phyloP scores from a whole-genome alignment of 2,797 vertebrate species.

The Gymnothorax reevesii region DNA sequence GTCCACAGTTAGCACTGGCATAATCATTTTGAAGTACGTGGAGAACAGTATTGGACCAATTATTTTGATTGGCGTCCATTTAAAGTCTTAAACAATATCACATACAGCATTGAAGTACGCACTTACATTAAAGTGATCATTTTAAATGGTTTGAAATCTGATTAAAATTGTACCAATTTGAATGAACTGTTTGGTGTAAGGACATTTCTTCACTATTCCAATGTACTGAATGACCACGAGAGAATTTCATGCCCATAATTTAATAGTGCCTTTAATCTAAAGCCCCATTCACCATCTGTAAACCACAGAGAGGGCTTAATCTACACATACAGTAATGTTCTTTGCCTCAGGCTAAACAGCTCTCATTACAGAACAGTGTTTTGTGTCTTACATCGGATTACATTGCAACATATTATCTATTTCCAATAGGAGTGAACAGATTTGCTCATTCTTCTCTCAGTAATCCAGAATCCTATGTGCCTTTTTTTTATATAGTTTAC shows the following conservation, averaged over 20 bases:
- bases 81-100: background rate
- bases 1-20: background rate
- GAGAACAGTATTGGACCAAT: background rate
- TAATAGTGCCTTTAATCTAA: background rate
- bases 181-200: background rate
- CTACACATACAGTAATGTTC: background rate
- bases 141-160: background rate
- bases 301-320: background rate
- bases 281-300: background rate
- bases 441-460: background rate
- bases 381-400: background rate
- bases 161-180: background rate
- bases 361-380: background rate
- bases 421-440: background rate
- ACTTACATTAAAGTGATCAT: background rate
- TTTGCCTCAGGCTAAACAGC: background rate
- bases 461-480: background rate
- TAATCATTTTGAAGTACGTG: background rate
- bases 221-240: background rate
- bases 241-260: background rate
- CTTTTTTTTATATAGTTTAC: background rate
- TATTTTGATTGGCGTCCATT: background rate
- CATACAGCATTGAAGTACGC: background rate
- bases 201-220: background rate
- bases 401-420: background rate